phyloP scores from a whole-genome alignment of 2,797 vertebrate species.

The Gadopsis marmoratus region DNA sequence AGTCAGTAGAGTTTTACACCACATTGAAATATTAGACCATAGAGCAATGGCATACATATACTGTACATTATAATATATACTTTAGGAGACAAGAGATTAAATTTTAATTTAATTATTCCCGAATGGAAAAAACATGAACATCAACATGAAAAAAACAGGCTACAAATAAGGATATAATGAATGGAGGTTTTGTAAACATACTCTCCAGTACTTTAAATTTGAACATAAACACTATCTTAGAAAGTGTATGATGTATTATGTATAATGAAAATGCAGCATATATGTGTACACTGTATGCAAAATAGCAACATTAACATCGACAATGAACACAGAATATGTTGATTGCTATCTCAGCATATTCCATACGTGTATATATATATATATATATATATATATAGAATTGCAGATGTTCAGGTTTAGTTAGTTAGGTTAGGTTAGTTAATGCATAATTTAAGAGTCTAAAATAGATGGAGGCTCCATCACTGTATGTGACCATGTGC shows the following conservation, averaged over 20 bases:
- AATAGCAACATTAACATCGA: constrained; percentile 15
- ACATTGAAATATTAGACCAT: constrained; percentile 37
- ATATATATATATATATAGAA: neutral
- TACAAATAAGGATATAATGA: constrained; percentile 20
- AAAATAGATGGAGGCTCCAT: constrained; percentile 19
- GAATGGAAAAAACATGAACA: constrained; percentile 4
- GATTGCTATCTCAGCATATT: constrained; percentile 4
- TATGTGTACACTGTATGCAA: constrained; percentile 7
- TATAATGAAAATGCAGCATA: constrained; percentile 17
- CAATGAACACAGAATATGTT: constrained; percentile 25
- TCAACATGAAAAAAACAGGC: neutral
- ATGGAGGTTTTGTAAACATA: constrained; percentile 11
- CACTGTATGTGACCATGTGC: neutral
- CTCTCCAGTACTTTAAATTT: neutral
- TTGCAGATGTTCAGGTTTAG: constrained; percentile 31
- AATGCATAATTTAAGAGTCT: constrained; percentile 22
- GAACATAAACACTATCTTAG: neutral
- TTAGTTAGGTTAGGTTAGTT: constrained; percentile 17
- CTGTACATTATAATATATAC: constrained; percentile 22
- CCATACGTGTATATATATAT: neutral
- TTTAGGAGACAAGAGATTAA: constrained; percentile 21
- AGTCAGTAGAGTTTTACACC: constrained; percentile 33
- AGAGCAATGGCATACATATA: neutral
- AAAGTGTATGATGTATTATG: constrained; percentile 18
- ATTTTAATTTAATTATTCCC: constrained; percentile 23